A percentile compares a stretch with the other conserved stretches of the same genome.
phyloP scores from a whole-genome alignment of 2,113 vertebrate species.

The Podarcis muralis region DNA sequence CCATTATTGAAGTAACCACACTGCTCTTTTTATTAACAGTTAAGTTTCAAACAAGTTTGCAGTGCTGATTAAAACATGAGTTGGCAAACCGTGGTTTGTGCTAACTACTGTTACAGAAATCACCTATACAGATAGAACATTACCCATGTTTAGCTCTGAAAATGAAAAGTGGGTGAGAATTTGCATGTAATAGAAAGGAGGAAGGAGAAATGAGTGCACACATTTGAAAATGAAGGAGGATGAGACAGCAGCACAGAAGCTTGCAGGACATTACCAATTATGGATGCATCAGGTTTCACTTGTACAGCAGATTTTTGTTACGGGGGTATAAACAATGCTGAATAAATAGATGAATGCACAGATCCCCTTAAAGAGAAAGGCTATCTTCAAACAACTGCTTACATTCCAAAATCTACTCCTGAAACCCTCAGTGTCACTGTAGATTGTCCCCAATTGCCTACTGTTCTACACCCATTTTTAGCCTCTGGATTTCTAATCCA shows the following conservation, averaged over 20 bases:
- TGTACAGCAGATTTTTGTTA: not conserved
- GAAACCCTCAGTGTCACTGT: not conserved
- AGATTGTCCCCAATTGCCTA: not conserved
- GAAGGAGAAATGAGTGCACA: not conserved
- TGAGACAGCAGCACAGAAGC: no score
- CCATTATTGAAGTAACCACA: not conserved
- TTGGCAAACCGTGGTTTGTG: not conserved
- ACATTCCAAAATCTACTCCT: not conserved
- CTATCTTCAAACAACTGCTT: not conserved
- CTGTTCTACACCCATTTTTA: not conserved
- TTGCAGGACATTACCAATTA: not conserved
- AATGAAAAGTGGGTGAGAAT: not conserved
- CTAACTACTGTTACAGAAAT: not conserved
- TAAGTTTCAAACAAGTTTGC: not conserved
- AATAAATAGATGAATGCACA: no score
- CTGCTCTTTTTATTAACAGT: not conserved
- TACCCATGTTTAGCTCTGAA: not conserved
- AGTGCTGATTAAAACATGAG: not conserved
- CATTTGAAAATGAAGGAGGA: no score
- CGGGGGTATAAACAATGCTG: not conserved
- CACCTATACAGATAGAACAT: not conserved
- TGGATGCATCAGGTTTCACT: not conserved
- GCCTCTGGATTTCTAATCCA: not conserved
- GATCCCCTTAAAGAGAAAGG: not conserved
- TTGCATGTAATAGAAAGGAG: not conserved